Evolutionary conservation across 2,888 invertebrate genomes (phyloP).

Genomic region (Lithodes maja): DNA sequence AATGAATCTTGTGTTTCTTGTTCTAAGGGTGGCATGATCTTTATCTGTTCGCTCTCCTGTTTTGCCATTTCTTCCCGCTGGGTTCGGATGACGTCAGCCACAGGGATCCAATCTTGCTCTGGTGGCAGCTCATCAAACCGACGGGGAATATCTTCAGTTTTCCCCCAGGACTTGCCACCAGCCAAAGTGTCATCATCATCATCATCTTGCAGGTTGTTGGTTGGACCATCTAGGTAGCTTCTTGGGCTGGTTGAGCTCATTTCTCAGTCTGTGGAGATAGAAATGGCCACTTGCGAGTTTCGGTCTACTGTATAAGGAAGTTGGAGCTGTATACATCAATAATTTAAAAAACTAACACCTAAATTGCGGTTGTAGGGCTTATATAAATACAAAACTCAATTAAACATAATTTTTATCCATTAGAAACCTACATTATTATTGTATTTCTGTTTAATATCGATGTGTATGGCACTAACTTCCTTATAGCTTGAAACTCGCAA

Average conservation of each 20-base stretch:
- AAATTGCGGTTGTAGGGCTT: no score
- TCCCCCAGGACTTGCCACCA: constrained; percentile 25
- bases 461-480: no score
- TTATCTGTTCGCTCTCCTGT: constrained; percentile 5
- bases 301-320: no score
- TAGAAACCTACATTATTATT: no score
- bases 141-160: constrained; percentile 23
- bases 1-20: background rate
- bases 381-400: no score
- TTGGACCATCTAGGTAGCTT: background rate
- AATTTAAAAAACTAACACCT: no score
- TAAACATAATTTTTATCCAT: no score
- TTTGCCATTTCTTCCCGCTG: constrained; percentile 34
- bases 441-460: no score
- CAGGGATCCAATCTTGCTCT: constrained; percentile 35
- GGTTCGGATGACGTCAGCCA: constrained; percentile 37
- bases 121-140: constrained; percentile 43
- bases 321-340: no score
- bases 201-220: background rate
- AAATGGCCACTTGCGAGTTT: background rate
- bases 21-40: constrained; percentile 33
- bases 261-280: background rate
- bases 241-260: background rate
- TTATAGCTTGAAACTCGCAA: no score
- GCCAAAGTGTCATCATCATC: background rate